Base-by-base conservation (phyloP, 2,888 invertebrate species). In the Leptinotarsa haldemani region DNA sequence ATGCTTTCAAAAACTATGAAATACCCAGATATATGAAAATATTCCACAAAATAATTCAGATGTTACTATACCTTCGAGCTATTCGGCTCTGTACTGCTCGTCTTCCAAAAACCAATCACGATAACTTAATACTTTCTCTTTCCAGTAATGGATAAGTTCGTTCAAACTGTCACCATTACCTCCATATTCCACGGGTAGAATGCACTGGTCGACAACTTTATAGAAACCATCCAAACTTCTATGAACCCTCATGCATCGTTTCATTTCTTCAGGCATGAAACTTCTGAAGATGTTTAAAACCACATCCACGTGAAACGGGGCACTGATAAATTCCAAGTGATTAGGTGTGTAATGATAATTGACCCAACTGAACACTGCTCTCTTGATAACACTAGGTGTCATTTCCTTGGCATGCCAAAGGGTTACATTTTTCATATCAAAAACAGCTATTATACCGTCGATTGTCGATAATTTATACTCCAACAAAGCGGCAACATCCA, bases 341-440 rank as follows among this genome's bases (percentile, higher is more conserved):
- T 92, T 91, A 18, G 92, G 90, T 78, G 93, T 89, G 22, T 92
- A 89, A 12, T 94, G 93, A 84, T 94, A 94, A 74, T 92, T 91
- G 86, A 92, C 91, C 92, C 92, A 93, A 20, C 91, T 89, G 77
- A 90, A 89, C 0, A 93, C 92, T 1, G 91, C 88, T 75, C 89
- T 90, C 79, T 90, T 91, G 15, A 93, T 89, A 0, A 92, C 83
- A 46, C 84, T 85, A 0, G 92, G 91, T 25, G 90, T 89, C 77
- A 93, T 82, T 79, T 92, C 91, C 58, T 90, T 82, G 0, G 70
- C 75, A 50, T 77, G 77, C 1, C 88, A 88, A 48, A 91, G 80
- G 1, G 89, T 87, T 0, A 91, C 89, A 4, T 89, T 90, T 13
- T 85, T 83, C 89, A 93, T 89, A 82, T 93, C 93, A 78, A 93